These are phyloP conservation scores for Heliconius sara DNA, from an alignment of 2,888 invertebrate species.

Conservation along the genomic window DNA sequence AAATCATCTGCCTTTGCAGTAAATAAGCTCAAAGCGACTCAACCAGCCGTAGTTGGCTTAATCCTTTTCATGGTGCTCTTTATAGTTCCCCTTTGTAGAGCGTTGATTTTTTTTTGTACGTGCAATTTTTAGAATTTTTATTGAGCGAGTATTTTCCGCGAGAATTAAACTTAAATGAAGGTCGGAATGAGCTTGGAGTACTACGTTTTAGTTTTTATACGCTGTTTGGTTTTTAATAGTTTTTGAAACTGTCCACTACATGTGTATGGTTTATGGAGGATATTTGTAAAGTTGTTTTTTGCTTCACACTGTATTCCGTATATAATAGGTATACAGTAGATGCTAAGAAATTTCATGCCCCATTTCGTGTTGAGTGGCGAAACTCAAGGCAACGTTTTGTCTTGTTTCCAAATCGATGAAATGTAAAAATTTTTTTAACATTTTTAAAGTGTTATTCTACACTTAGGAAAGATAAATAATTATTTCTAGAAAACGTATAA, in stretches of 20 bases:
- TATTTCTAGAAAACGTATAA: no score
- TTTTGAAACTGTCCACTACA: no score
- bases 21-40: constrained; percentile 22
- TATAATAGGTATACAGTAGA: no score
- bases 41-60: constrained; percentile 23
- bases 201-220: background rate
- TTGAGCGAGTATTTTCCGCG: constrained; percentile 15
- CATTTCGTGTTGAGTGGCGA: background rate
- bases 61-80: constrained; percentile 21
- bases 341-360: background rate
- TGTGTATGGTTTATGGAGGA: no score
- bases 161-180: constrained; percentile 14
- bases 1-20: constrained; percentile 8
- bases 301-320: no score
- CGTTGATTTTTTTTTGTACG: constrained; percentile 24
- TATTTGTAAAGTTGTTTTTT: no score
- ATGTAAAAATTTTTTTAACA: no score
- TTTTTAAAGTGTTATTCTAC: no score
- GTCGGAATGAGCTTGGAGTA: constrained; percentile 4
- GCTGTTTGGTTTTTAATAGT: no score
- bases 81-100: constrained; percentile 15
- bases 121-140: constrained; percentile 18
- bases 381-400: background rate
- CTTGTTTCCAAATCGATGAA: background rate
- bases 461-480: no score